A percentile compares a stretch with the other conserved stretches of the same genome.
These are phyloP conservation scores for Phoronis australis DNA, from an alignment of 2,888 invertebrate genomes.

Conservation along the genomic window DNA sequence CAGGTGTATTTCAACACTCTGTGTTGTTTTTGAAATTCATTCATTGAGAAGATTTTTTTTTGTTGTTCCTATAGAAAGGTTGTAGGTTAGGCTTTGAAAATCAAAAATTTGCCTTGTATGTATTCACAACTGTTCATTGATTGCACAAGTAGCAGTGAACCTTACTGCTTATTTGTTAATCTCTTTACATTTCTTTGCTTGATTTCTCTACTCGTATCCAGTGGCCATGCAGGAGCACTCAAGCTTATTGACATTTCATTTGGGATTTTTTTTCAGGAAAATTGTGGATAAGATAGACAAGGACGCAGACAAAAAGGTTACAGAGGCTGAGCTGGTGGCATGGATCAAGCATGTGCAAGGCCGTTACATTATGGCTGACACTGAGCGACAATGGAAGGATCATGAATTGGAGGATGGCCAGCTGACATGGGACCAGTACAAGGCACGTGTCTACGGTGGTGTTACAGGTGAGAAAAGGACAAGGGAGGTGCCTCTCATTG, in stretches of 20 bases:
- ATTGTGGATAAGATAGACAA: slow-evolving; percentile 91
- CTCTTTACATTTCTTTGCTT: no score
- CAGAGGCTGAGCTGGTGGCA: slow-evolving; percentile 82
- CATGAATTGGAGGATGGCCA: slow-evolving; percentile 71
- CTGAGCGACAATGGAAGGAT: slow-evolving; percentile 90
- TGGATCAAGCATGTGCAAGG: slow-evolving; percentile 95
- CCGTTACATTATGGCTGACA: slow-evolving; percentile 86
- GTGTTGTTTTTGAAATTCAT: no score
- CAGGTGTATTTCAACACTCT: no score
- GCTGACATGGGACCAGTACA: slow-evolving; percentile 76
- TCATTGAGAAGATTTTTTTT: no score
- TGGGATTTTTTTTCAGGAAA: slow-evolving; percentile 60
- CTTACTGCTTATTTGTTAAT: no score
- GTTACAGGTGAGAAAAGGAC: slow-evolving; percentile 61
- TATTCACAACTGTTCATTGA: no score
- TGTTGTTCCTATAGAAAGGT: no score
- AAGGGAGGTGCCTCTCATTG: no score
- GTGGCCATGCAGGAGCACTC: background rate
- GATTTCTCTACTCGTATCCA: no score
- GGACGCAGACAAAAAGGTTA: slow-evolving; percentile 49
- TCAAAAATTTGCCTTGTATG: no score
- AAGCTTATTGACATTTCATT: background rate
- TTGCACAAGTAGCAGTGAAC: no score
- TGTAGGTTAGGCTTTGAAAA: no score
- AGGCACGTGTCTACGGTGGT: slow-evolving; percentile 80